phyloP scores from a whole-genome alignment of 2,888 invertebrate species.

The Tinea pellionella region DNA sequence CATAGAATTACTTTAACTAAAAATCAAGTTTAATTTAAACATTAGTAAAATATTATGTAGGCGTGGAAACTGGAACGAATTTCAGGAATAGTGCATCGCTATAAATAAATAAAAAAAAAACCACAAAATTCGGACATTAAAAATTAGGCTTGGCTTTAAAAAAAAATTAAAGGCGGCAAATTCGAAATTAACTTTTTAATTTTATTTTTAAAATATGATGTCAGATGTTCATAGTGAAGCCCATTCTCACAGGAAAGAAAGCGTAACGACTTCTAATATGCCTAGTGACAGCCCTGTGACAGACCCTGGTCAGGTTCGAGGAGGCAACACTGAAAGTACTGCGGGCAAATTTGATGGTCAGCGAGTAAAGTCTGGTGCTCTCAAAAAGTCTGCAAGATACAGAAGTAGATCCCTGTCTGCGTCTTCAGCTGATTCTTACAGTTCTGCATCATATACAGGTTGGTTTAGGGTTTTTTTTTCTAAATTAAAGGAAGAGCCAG shows the following conservation, averaged over 20 bases:
- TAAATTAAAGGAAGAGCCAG: no score
- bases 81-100: background rate
- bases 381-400: slow-evolving; percentile 89
- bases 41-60: background rate
- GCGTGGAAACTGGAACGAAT: background rate
- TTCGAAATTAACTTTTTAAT: background rate
- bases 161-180: background rate
- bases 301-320: slow-evolving; percentile 76
- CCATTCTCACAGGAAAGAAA: slow-evolving; percentile 45
- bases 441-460: slow-evolving; percentile 80
- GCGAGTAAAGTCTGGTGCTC: slow-evolving; percentile 74
- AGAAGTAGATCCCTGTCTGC: slow-evolving; percentile 92
- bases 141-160: background rate
- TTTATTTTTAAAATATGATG: background rate
- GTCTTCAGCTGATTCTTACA: slow-evolving; percentile 95
- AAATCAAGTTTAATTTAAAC: background rate
- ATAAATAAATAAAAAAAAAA: background rate
- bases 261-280: slow-evolving; percentile 54
- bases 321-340: slow-evolving; percentile 40
- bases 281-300: slow-evolving; percentile 81
- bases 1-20: background rate
- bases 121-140: background rate
- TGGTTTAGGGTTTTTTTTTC: slow-evolving; percentile 23
- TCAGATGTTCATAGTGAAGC: slow-evolving; percentile 50
- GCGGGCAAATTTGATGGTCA: slow-evolving; percentile 57